Conservation (phyloP, 2,113 vertebrate species). For the Thomomys bottae region DNA sequence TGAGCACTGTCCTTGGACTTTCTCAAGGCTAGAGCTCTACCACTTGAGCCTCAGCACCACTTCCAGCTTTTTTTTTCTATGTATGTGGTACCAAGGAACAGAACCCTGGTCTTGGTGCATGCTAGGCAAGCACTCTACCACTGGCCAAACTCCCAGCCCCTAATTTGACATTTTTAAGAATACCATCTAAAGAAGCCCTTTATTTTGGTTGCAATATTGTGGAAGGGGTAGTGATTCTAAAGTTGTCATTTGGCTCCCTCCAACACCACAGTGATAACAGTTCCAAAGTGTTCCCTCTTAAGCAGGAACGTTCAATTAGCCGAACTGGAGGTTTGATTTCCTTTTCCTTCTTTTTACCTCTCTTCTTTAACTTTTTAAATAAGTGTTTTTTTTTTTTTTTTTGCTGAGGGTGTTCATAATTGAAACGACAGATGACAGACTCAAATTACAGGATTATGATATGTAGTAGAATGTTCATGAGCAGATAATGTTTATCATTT, state of each 20-base stretch:
- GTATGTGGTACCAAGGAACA: too few species aligned
- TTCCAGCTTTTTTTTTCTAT: too few species aligned
- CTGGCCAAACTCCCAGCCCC: too few species aligned
- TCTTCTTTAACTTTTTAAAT: slow-evolving; percentile 61
- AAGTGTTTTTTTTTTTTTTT: slow-evolving; percentile 24
- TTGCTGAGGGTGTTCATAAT: slow-evolving; percentile 46
- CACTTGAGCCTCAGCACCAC: too few species aligned
- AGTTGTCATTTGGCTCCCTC: slow-evolving; percentile 66
- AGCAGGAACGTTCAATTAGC: slow-evolving; percentile 60
- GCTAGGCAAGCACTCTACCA: too few species aligned
- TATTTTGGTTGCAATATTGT: background rate
- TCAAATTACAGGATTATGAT: slow-evolving; percentile 55
- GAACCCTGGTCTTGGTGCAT: too few species aligned
- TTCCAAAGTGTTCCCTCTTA: slow-evolving; percentile 68
- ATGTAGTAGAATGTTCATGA: slow-evolving; percentile 25
- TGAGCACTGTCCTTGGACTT: too few species aligned
- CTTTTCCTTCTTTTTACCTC: slow-evolving; percentile 54
- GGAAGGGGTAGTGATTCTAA: background rate
- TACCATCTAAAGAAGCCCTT: slow-evolving; percentile 44
- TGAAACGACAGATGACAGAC: slow-evolving; percentile 49
- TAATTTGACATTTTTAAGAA: slow-evolving; percentile 39
- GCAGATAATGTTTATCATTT: slow-evolving; percentile 58
- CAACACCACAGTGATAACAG: slow-evolving; percentile 16
- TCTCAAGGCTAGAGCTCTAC: too few species aligned
- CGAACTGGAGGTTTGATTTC: slow-evolving; percentile 59